Conservation (phyloP, 2,797 vertebrate species). For the Acanthornis magna region DNA sequence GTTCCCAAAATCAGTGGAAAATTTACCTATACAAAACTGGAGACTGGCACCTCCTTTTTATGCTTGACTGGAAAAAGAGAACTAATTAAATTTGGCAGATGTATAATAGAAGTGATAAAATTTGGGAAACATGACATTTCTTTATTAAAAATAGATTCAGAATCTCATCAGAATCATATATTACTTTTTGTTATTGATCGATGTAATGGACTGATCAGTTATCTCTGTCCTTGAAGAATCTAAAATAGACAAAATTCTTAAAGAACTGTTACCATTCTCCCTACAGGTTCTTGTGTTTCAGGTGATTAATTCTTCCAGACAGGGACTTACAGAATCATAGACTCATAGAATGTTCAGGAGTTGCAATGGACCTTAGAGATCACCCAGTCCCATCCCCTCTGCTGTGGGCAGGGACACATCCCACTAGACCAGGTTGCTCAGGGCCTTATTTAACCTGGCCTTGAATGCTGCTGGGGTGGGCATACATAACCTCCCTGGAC, state of each 20-base stretch:
- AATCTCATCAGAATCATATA: neutral
- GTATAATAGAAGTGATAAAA: neutral
- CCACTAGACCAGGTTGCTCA: no score
- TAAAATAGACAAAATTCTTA: neutral
- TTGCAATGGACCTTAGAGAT: neutral
- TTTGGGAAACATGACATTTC: neutral
- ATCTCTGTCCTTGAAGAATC: neutral
- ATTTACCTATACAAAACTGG: neutral
- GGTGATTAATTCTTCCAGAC: neutral
- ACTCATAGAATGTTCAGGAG: neutral
- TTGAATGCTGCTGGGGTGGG: no score
- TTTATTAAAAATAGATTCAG: neutral
- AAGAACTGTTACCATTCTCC: neutral
- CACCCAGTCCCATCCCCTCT: rapidly evolving
- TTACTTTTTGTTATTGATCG: neutral
- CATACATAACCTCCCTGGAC: no score
- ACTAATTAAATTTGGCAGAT: neutral
- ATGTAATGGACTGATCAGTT: neutral
- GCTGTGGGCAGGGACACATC: no score
- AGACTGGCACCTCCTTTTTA: neutral
- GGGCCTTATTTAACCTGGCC: no score
- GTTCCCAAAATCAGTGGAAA: neutral
- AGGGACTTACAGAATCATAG: neutral
- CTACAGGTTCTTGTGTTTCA: neutral
- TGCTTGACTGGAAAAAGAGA: neutral